phyloP scores from a whole-genome alignment of 2,113 vertebrate genomes.

The Mixornis gularis region DNA sequence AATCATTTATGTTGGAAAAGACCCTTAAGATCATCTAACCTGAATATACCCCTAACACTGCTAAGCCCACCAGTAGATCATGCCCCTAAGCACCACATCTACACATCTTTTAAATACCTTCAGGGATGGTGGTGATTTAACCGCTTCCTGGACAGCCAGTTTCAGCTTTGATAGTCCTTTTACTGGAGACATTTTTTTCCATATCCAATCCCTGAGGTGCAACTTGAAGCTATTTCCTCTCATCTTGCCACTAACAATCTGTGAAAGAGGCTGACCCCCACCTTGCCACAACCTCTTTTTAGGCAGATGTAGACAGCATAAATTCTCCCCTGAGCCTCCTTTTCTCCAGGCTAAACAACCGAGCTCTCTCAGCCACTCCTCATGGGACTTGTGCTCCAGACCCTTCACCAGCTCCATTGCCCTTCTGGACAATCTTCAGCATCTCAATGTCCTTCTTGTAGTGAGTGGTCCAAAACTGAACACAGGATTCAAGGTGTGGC shows the following conservation, averaged over 20 bases:
- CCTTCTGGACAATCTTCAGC: not conserved
- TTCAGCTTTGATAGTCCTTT: not conserved
- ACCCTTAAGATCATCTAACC: not conserved
- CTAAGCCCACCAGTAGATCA: not conserved
- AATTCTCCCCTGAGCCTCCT: not conserved
- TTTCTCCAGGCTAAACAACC: not conserved
- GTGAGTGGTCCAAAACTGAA: not conserved
- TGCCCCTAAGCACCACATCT: not conserved
- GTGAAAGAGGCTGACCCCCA: rapidly evolving
- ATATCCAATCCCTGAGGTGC: not conserved
- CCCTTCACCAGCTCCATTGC: rapidly evolving
- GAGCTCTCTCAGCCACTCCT: rapidly evolving
- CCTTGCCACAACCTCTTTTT: not conserved
- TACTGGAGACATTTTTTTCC: not conserved
- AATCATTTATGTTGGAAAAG: not conserved
- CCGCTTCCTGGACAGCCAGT: not conserved
- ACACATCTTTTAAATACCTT: not conserved
- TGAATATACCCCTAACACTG: not conserved
- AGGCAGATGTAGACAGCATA: not conserved
- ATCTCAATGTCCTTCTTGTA: not conserved
- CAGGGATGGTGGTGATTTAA: not conserved
- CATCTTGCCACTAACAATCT: rapidly evolving
- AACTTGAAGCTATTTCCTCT: not conserved
- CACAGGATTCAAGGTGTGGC: rapidly evolving
- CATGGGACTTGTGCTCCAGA: not conserved